These are phyloP conservation scores for Tympanoctomys barrerae DNA, from an alignment of 2,797 vertebrate genomes.

Conservation along the genomic window DNA sequence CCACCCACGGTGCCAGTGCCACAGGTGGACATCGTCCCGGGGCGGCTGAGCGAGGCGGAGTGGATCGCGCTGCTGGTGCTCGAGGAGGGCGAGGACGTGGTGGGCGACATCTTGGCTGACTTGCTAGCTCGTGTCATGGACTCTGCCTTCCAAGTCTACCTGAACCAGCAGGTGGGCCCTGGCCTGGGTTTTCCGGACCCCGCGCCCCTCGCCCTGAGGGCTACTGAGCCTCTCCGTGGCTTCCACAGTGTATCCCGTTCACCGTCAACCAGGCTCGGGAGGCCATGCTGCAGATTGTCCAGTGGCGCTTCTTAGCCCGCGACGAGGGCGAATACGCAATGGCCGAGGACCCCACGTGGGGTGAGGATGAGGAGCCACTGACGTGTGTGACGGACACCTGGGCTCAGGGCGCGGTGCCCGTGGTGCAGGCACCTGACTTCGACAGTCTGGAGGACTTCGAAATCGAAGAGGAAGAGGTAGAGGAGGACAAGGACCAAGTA, in stretches of 20 bases:
- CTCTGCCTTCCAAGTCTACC: constrained; percentile 82
- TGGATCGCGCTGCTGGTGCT: constrained; percentile 86
- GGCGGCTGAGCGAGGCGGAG: constrained; percentile 83
- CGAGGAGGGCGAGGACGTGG: constrained; percentile 88
- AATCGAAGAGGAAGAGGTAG: background rate
- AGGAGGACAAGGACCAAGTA: background rate
- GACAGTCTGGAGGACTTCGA: background rate
- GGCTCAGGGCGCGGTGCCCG: constrained; percentile 89
- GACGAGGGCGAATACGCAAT: constrained; percentile 88
- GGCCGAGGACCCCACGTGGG: constrained; percentile 82
- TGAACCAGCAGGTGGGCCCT: constrained; percentile 89
- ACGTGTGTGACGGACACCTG: constrained; percentile 87
- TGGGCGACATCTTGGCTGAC: constrained; percentile 87
- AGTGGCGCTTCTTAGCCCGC: constrained; percentile 88
- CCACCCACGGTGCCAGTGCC: background rate
- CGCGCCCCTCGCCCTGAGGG: background rate
- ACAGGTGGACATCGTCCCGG: constrained; percentile 83
- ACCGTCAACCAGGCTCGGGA: constrained; percentile 87
- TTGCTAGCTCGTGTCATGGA: constrained; percentile 87
- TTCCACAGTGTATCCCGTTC: constrained; percentile 88
- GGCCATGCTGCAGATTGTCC: constrained; percentile 86
- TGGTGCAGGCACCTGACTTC: background rate
- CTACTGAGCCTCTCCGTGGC: background rate
- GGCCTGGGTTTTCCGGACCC: background rate
- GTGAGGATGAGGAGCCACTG: constrained; percentile 89